Base-by-base conservation (phyloP, 1,140 invertebrate genomes). In the Ganaspis sp. region DNA sequence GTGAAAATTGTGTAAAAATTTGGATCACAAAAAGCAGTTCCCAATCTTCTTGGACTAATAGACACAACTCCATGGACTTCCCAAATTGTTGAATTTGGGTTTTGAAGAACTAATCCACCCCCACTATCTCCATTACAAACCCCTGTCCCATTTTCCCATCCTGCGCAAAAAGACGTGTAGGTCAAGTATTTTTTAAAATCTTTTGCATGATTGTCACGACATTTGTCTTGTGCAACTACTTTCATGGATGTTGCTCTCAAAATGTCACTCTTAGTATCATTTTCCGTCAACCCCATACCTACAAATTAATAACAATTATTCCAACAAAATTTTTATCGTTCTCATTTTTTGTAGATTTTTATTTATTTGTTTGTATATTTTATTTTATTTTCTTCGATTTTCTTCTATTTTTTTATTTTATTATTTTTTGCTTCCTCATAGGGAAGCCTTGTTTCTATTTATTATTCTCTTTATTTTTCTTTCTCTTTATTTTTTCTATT, bases 111-210 rank as follows among this genome's bases (percentile, higher is more conserved):
- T 21, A 92, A 81, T n/a, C 90, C 91, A 73, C 90, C 90, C 1
- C 91, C 91, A 78, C 90, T 92, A 49, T 92, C 91, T 6, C 91
- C 91, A 79, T 92, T 92, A 74, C 91, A 92, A 17, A 91, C 90
- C 6, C 86, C 83, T n/a, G 86, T 89, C 37, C 91, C 88, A 79
- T 92, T 92, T 17, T 77, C 76, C 85, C 87, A 91, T 19, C 90
- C 91, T 49, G 89, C 92, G 82, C 92, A 92, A 76, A 92, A 91
- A 12, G 89, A 82, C 8, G 91, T 91, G 49, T 89, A 90, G 5
- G 89, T 90, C 19, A 92, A 53, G 71, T 90, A 92, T 79, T 92
- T 92, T 58, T 79, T 78, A 82, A 92, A 92, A 79, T 92, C 90
- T 34, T 70, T 79, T 21, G 81, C 85, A 34, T 90, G 86, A 5